These are phyloP conservation scores for Nomia melanderi DNA, from an alignment of 1,140 invertebrate species.

Conservation along the genomic window DNA sequence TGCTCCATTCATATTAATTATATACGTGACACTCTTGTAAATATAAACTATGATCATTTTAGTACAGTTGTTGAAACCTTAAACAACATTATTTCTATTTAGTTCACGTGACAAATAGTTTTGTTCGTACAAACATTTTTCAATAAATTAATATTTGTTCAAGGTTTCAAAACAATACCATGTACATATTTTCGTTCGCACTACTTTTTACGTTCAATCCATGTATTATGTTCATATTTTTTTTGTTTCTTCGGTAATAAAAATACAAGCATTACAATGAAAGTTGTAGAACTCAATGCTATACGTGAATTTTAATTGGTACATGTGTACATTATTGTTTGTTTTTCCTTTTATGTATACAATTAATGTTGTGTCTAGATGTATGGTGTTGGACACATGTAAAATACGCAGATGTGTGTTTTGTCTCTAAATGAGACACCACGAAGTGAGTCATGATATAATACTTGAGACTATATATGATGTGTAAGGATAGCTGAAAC, in stretches of 20 bases:
- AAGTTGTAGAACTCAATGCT: slow-evolving; percentile 78
- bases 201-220: slow-evolving; percentile 57
- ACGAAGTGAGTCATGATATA: slow-evolving; percentile 78
- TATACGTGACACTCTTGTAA: slow-evolving; percentile 68
- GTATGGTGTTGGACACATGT: slow-evolving; percentile 67
- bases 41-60: slow-evolving; percentile 68
- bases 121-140: slow-evolving; percentile 52
- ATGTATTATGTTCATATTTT: slow-evolving; percentile 43
- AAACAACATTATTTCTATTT: slow-evolving; percentile 44
- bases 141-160: slow-evolving; percentile 66
- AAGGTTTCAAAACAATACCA: slow-evolving; percentile 68
- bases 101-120: slow-evolving; percentile 26
- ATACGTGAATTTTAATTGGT: slow-evolving; percentile 76
- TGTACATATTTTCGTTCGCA: slow-evolving; percentile 43
- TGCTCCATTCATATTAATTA: slow-evolving; percentile 66
- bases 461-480: slow-evolving; percentile 79
- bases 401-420: slow-evolving; percentile 65
- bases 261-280: slow-evolving; percentile 75
- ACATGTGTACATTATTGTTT: slow-evolving; percentile 75
- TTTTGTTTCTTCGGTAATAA: slow-evolving; percentile 64
- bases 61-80: slow-evolving; percentile 57
- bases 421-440: slow-evolving; percentile 72
- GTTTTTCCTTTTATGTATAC: slow-evolving; percentile 69
- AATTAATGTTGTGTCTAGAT: slow-evolving; percentile 72
- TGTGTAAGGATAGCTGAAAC: slow-evolving; percentile 73